A percentile compares a stretch with the other conserved stretches of the same genome.
Conservation (phyloP, 2,113 vertebrate species). For the Entosphenus tridentatus region DNA sequence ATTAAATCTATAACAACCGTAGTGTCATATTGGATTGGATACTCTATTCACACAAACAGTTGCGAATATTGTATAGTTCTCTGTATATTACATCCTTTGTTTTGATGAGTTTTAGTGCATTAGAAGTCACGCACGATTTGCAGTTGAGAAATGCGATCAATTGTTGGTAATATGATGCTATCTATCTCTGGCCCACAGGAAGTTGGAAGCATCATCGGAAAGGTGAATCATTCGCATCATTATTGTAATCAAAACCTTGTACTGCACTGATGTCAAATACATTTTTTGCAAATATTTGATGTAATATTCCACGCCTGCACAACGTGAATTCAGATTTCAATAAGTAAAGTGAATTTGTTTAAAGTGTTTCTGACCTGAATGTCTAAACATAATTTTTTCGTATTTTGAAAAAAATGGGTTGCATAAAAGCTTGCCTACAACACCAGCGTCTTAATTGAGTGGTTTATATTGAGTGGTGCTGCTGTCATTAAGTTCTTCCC, state of each 20-base stretch:
- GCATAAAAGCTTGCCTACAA: no score
- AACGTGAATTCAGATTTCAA: neutral
- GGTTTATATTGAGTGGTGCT: no score
- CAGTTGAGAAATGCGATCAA: no score
- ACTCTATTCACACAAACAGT: no score
- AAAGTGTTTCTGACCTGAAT: neutral
- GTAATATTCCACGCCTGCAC: neutral
- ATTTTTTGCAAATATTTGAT: neutral
- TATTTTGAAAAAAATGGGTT: neutral
- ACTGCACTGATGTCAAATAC: neutral
- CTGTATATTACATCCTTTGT: no score
- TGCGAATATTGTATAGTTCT: no score
- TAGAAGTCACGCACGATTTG: no score
- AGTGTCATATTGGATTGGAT: no score
- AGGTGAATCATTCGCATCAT: neutral
- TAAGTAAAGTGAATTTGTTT: neutral
- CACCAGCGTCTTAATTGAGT: no score
- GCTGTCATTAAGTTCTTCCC: no score
- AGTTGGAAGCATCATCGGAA: conserved; percentile 4
- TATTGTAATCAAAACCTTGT: neutral
- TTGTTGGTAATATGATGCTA: neutral
- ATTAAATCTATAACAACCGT: no score
- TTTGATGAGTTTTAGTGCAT: no score
- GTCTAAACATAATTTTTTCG: neutral
- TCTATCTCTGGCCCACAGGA: conserved; percentile 3